Base-by-base conservation (phyloP, 2,888 invertebrate genomes). In the Polyommatus icarus region DNA sequence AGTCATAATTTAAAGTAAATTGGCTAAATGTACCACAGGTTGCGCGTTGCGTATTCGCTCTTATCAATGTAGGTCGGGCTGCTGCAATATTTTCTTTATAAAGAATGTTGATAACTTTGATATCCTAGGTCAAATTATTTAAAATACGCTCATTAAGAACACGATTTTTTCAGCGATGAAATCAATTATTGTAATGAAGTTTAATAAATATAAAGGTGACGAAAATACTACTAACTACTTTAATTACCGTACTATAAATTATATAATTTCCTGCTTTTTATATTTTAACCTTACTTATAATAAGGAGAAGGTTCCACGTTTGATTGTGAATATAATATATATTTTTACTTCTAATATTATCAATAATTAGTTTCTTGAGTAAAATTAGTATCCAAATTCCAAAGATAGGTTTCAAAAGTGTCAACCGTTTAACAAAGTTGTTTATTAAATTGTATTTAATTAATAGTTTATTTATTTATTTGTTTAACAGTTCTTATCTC, bases 51-150 rank as follows among this genome's bases (percentile, higher is more conserved):
- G 85, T 86, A 84, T 84, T 85, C 85, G 84, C 84, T 87, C 86
- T 92, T 92, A 93, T 93, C 92, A 89, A 92, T 85, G 84, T 91
- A 82, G 92, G 92, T 89, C 91, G 88, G 85, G 84, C 86, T 89
- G 89, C 84, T 85, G 90, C 90, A 90, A 90, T 89, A 85, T 91
- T 90, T 89, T 89, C 87, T 88, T 84, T 85, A 76, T 73, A 77
- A 77, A 75, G 24, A 76, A 40, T 15, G 40, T 18, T 72, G 76
- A 78, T 77, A 77, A 59, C 36, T 36, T 71, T 77, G 6, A 73
- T 46, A 73, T 73, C 73, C 46, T 73, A 46, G 40, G 46, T 73
- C 24, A 73, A 1, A 4, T 73, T 73, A 36, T 20, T 72, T 40
- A 40, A 73, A 73, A 32, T 29, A 57, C 57, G n/a, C 57, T n/a